Conservation (phyloP, 2,113 vertebrate species). For the Zosterops borbonicus region DNA sequence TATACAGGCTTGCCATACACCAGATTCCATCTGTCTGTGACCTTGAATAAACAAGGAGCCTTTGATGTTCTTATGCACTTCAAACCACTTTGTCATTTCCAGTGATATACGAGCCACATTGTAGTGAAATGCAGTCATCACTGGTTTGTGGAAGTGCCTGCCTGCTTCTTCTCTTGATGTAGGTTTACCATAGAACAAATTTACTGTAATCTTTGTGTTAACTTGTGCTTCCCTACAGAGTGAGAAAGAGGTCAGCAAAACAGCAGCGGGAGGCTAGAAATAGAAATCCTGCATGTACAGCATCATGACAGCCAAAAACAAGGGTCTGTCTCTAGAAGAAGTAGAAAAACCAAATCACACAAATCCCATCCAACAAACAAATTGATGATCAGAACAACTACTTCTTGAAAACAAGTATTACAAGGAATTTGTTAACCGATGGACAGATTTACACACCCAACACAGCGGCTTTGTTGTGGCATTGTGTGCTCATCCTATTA, state of each 20-base stretch:
- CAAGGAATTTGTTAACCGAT: background rate
- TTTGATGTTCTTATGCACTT: slow-evolving; percentile 47
- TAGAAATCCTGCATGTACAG: background rate
- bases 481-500: background rate
- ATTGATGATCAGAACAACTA: background rate
- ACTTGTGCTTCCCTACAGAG: background rate
- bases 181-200: slow-evolving; percentile 58
- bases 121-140: slow-evolving; percentile 37
- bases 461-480: slow-evolving; percentile 36
- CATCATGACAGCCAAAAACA: background rate
- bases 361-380: background rate
- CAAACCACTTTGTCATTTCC: slow-evolving; percentile 60
- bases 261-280: background rate
- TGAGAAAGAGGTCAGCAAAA: slow-evolving; percentile 3
- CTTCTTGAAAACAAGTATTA: background rate
- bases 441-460: background rate
- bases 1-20: slow-evolving; percentile 14
- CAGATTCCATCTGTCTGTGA: slow-evolving; percentile 49
- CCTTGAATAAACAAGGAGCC: slow-evolving; percentile 46
- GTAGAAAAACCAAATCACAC: background rate
- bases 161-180: slow-evolving; percentile 16
- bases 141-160: slow-evolving; percentile 52
- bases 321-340: background rate
- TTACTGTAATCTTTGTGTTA: slow-evolving; percentile 57
- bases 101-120: slow-evolving; percentile 35